Evolutionary conservation across 2,797 vertebrate genomes (phyloP), one percentile per base, ranked within the genome.

Genomic region (Parauchenoglanis ngamensis): DNA sequence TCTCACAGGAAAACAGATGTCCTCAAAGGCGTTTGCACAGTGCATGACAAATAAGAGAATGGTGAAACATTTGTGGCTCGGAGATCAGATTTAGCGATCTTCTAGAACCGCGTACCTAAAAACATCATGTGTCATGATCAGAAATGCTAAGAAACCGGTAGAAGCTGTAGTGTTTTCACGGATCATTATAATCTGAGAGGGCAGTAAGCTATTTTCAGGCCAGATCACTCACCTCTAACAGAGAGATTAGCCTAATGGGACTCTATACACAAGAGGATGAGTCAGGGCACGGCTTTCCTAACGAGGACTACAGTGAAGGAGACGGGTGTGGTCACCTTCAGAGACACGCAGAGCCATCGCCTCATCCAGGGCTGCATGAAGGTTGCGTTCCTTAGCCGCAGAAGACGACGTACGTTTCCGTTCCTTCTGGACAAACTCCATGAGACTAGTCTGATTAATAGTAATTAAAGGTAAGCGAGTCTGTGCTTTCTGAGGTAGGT

Each of bases 191-290:
- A 79, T 70, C 46, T 28, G 17, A 59, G 63, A 84, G 84, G 35
- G 80, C 80, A 67, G 75, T 7, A n/a, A 73, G 56, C 56, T 88
- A 85, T 88, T 88, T 59, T 85, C 65, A 82, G 87, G 75, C 35
- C 46, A 44, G 12, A 82, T 85, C 84, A 67, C 57, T 80, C 78
- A 82, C 87, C 77, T 75, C 83, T 82, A 88, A 85, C 77, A 86
- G 78, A 75, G 70, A 95, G 95, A 95, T 96, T 95, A 95, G 90
- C 92, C 93, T 94, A 95, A 95, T 94, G 92, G 94, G 93, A 95
- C 92, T 91, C 92, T 93, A 95, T 93, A 94, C 93, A 93, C 93
- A 94, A 83, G 93, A 95, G 94, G 95, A 95, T 94, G 93, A 92
- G 91, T 90, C 93, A 92, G 92, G 94, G 91, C 88, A 90, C 91